These are phyloP conservation scores for Cheilosia soror DNA, from an alignment of 2,888 invertebrate genomes.

Conservation along the genomic window DNA sequence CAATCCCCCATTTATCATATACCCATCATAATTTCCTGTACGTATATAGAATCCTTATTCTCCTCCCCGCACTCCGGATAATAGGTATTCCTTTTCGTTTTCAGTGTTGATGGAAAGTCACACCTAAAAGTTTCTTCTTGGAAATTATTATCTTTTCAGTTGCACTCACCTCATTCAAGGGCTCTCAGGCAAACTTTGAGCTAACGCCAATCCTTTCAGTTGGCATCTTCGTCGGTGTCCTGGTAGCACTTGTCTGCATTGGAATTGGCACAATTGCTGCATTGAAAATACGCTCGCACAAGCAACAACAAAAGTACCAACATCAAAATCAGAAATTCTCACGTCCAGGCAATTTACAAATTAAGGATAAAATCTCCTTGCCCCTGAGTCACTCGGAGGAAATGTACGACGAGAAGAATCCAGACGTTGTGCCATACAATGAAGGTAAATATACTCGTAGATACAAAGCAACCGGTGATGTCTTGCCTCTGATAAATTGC, in stretches of 20 bases:
- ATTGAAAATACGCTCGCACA: slow-evolving; percentile 83
- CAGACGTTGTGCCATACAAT: slow-evolving; percentile 94
- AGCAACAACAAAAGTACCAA: slow-evolving; percentile 82
- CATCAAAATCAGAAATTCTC: slow-evolving; percentile 84
- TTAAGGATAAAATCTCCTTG: slow-evolving; percentile 88
- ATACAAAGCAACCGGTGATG: background rate
- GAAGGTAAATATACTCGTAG: slow-evolving; percentile 87
- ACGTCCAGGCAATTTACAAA: slow-evolving; percentile 86
- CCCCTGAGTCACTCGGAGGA: slow-evolving; percentile 88
- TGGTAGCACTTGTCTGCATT: slow-evolving; percentile 83
- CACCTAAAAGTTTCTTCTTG: slow-evolving; percentile 49
- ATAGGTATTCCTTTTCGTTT: background rate
- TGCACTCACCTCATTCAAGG: slow-evolving; percentile 84
- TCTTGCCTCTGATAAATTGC: slow-evolving; percentile 1
- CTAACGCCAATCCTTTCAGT: slow-evolving; percentile 85
- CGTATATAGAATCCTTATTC: background rate
- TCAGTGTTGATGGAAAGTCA: slow-evolving; percentile 17
- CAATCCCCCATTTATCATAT: slow-evolving; percentile 35
- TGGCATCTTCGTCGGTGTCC: slow-evolving; percentile 84
- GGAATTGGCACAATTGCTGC: slow-evolving; percentile 83
- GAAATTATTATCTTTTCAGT: slow-evolving; percentile 78
- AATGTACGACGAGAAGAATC: slow-evolving; percentile 94
- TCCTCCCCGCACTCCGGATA: too few species aligned
- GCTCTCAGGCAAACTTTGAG: slow-evolving; percentile 85
- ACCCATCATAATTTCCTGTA: slow-evolving; percentile 4